phyloP scores from a whole-genome alignment of 2,797 vertebrate genomes.

The Mormyrus hasselquistii region DNA sequence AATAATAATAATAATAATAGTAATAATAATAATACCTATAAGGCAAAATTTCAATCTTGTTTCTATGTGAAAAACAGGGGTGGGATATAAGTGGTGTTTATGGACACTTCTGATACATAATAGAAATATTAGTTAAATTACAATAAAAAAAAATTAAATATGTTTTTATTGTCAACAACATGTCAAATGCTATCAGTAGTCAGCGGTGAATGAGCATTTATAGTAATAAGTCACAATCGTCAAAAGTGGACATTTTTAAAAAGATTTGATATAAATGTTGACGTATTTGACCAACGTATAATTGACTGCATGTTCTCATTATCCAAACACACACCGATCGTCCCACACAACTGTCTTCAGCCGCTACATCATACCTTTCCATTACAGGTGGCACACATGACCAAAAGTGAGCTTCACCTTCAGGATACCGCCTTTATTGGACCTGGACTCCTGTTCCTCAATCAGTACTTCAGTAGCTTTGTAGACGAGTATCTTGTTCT shows the following conservation, averaged over 20 bases:
- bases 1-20: no score
- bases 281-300: neutral
- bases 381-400: constrained; percentile 88
- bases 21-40: neutral
- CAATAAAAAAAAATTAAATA: neutral
- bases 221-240: neutral
- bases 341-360: neutral
- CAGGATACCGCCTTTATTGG: constrained; percentile 89
- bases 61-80: neutral
- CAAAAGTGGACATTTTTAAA: neutral
- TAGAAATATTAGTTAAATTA: no score
- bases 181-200: neutral
- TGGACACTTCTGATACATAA: neutral
- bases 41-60: neutral
- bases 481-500: constrained; percentile 86
- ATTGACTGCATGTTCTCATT: neutral
- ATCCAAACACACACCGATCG: neutral
- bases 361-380: neutral
- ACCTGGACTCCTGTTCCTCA: constrained; percentile 88
- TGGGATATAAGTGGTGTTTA: neutral
- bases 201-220: neutral
- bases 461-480: constrained; percentile 96
- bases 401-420: constrained; percentile 87
- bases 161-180: neutral
- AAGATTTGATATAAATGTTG: neutral